These are phyloP conservation scores for Ammodramus savannarum DNA, from an alignment of 2,113 vertebrate genomes.

Conservation along the genomic window DNA sequence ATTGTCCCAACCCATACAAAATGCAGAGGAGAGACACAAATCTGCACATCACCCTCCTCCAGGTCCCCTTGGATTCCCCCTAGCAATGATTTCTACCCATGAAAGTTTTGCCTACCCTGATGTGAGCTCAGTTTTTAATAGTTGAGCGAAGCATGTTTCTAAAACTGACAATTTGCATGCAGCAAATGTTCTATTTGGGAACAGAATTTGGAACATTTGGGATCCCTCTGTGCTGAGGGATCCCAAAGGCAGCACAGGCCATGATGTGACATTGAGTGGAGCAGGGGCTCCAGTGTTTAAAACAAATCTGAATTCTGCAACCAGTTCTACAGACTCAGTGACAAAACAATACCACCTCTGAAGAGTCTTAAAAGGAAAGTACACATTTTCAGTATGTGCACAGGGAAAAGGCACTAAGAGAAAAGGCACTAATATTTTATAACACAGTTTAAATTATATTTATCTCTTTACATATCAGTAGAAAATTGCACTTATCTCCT, in stretches of 20 bases:
- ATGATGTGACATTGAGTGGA: accelerated
- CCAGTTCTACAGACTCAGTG: neutral
- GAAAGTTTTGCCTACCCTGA: neutral
- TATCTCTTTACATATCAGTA: no score
- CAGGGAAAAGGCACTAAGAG: no score
- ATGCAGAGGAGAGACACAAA: neutral
- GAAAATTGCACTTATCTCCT: no score
- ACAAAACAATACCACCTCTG: neutral
- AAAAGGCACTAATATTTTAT: no score
- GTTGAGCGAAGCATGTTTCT: no score
- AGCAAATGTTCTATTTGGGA: no score
- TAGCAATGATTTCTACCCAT: neutral
- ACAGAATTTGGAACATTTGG: no score
- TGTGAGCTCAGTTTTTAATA: neutral
- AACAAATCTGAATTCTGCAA: neutral
- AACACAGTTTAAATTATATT: no score
- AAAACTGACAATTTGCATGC: no score
- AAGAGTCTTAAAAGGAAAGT: neutral
- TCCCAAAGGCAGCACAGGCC: neutral
- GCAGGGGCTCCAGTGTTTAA: neutral
- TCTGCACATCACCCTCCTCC: neutral
- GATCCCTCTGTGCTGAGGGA: neutral
- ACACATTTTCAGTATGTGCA: neutral
- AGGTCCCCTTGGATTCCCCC: neutral
- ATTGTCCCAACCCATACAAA: neutral